These are phyloP conservation scores for Drosophila bunnanda DNA, from an alignment of 2,888 invertebrate genomes.

Conservation along the genomic window DNA sequence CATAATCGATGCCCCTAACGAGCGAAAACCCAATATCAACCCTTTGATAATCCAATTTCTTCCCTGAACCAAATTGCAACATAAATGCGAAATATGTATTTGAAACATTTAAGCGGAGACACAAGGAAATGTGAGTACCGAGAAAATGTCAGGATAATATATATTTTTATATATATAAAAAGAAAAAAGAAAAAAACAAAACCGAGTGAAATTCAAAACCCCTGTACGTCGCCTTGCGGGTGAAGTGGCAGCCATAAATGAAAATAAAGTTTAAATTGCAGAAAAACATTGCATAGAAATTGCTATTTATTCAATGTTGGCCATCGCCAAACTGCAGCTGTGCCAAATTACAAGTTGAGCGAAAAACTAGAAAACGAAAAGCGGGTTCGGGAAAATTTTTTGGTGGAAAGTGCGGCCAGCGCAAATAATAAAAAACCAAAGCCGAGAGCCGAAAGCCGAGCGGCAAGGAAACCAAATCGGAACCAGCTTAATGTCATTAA, in stretches of 20 bases:
- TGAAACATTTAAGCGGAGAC: slow-evolving; percentile 1
- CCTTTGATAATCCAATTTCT: slow-evolving; percentile 19
- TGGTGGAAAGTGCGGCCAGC: not conserved
- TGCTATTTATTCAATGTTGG: slow-evolving; percentile 65
- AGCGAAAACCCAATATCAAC: not conserved
- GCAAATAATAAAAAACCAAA: not conserved
- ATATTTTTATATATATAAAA: not conserved
- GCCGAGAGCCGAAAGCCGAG: not conserved
- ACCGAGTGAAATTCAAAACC: slow-evolving; percentile 39
- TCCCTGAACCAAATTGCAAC: slow-evolving; percentile 19
- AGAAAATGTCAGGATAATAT: slow-evolving; percentile 21
- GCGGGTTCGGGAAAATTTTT: not conserved
- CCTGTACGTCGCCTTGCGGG: not conserved
- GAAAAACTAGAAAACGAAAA: slow-evolving; percentile 33
- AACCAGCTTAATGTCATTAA: slow-evolving; percentile 61
- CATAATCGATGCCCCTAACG: not conserved
- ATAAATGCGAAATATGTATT: slow-evolving; percentile 27
- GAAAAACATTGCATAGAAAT: slow-evolving; percentile 66
- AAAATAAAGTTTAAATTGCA: slow-evolving; percentile 70
- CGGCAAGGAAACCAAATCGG: slow-evolving; percentile 39
- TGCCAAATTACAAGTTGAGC: slow-evolving; percentile 53
- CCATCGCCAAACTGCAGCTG: slow-evolving; percentile 59
- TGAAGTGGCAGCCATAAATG: slow-evolving; percentile 56
- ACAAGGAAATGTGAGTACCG: not conserved
- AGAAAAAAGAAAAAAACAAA: not conserved